These are phyloP conservation scores for Pogonognathellus flavescens DNA, from an alignment of 1,140 invertebrate species.

Conservation along the genomic window DNA sequence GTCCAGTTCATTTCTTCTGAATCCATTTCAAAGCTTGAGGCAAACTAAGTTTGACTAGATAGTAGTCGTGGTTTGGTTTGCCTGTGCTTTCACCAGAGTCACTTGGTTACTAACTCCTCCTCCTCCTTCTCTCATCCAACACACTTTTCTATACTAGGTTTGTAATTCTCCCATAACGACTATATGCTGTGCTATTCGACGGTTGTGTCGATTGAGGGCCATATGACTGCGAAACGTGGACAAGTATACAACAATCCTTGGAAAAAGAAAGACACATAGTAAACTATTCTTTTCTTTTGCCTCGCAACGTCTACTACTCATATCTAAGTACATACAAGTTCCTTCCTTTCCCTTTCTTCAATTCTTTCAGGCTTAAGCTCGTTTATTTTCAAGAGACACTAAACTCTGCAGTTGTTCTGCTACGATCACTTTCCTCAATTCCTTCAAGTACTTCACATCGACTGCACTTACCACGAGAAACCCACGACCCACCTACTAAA, in stretches of 20 bases:
- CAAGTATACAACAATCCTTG: not conserved
- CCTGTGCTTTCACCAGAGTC: not conserved
- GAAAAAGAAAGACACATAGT: slow-evolving; percentile 24
- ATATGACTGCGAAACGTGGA: not conserved
- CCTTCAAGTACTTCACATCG: slow-evolving; percentile 5
- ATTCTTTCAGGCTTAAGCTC: slow-evolving; percentile 42
- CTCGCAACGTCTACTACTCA: not conserved
- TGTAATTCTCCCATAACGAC: not conserved
- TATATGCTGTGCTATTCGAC: not conserved
- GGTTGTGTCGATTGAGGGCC: not conserved
- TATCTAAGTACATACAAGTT: not conserved
- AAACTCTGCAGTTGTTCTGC: slow-evolving; percentile 39
- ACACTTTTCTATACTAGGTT: not conserved
- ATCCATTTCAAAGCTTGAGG: not conserved
- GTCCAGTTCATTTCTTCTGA: not conserved
- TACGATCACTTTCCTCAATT: slow-evolving; percentile 27
- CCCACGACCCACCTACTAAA: not conserved
- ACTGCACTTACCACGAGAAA: not conserved
- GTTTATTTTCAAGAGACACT: slow-evolving; percentile 50
- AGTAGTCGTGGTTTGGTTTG: no score
- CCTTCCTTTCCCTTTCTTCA: slow-evolving; percentile 29
- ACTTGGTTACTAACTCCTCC: not conserved
- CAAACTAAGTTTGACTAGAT: slow-evolving; percentile 5
- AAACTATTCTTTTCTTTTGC: not conserved
- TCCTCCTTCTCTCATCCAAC: not conserved